Conservation (phyloP, 2,797 vertebrate genomes). For the Crypturellus tataupa region DNA sequence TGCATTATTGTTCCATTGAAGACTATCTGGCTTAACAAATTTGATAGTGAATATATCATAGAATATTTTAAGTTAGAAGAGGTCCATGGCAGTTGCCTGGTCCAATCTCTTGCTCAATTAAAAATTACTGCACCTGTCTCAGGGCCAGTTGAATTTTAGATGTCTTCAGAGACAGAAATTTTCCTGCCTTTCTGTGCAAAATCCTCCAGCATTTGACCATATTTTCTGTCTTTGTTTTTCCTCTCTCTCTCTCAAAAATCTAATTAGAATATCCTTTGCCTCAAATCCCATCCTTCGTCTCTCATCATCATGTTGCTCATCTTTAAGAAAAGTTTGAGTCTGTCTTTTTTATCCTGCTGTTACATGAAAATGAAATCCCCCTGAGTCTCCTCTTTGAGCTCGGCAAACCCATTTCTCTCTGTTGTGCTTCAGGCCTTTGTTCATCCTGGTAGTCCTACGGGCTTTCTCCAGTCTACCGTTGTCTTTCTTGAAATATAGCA, state of each 20-base stretch:
- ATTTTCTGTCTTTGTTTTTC: neutral
- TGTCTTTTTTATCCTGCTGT: neutral
- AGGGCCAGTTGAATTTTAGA: neutral
- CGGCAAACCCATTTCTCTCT: neutral
- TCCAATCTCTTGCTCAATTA: neutral
- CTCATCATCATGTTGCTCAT: neutral
- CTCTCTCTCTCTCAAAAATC: neutral
- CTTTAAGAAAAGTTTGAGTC: neutral
- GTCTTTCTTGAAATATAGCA: neutral
- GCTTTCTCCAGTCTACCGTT: neutral
- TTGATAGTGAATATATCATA: neutral
- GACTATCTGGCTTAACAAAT: neutral
- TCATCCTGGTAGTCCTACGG: neutral
- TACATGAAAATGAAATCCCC: neutral
- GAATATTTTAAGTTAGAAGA: neutral
- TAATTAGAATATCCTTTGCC: neutral
- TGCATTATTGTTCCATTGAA: neutral
- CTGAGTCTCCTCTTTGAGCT: neutral
- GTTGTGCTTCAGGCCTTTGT: neutral
- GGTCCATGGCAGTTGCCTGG: neutral
- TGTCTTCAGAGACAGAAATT: neutral
- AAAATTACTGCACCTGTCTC: neutral
- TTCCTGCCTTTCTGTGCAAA: neutral
- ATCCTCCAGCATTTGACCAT: neutral
- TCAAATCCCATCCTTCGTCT: neutral